phyloP scores from a whole-genome alignment of 2,113 vertebrate species.

The Oenanthe oenanthe region DNA sequence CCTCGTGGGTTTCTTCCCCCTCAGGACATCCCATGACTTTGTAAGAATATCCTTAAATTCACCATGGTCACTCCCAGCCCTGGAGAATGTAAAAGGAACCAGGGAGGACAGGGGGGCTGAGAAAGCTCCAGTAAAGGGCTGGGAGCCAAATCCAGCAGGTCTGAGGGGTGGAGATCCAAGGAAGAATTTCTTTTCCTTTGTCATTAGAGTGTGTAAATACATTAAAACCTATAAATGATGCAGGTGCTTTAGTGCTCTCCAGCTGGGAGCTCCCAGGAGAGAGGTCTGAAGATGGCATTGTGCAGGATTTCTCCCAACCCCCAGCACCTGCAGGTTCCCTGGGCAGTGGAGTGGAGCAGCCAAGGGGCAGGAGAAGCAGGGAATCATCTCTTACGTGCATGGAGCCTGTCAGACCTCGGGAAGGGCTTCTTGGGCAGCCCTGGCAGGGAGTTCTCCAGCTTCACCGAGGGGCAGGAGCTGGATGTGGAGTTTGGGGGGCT shows the following conservation, averaged over 20 bases:
- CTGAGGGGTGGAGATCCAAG: neutral
- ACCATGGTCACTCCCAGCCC: accelerated
- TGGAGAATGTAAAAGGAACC: neutral
- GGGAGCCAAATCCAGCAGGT: neutral
- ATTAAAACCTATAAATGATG: neutral
- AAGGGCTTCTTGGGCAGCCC: constrained; percentile 85
- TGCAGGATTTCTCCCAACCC: neutral
- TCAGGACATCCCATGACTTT: neutral
- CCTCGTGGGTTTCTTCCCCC: neutral
- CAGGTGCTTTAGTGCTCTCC: neutral
- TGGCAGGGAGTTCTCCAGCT: constrained; percentile 81
- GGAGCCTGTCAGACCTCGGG: constrained; percentile 88
- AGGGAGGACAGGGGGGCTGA: neutral
- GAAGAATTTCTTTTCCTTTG: neutral
- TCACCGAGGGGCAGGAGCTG: constrained; percentile 76
- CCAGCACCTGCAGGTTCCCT: neutral
- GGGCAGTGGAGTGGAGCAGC: neutral
- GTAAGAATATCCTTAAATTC: accelerated
- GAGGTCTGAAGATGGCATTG: neutral
- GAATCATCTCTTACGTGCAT: constrained; percentile 79
- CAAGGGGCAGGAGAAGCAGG: neutral
- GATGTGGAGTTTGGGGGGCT: constrained; percentile 79
- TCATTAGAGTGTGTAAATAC: accelerated
- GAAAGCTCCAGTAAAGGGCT: neutral
- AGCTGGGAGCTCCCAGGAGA: neutral